Base-by-base conservation (phyloP, 2,113 vertebrate species). In the Zosterops lateralis region DNA sequence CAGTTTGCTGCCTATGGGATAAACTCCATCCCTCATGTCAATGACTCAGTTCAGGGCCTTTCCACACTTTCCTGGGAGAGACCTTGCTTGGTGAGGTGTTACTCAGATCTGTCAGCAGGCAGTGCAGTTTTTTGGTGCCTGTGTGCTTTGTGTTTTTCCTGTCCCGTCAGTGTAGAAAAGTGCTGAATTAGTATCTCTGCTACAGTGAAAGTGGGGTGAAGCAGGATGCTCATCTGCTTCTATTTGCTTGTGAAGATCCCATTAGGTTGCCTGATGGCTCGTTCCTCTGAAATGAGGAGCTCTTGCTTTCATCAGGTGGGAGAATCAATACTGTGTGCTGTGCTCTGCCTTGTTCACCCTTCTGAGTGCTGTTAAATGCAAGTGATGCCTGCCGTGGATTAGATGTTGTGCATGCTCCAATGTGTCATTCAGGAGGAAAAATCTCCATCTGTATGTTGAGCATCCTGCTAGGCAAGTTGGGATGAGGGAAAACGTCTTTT, bases 401-500 rank as follows among this genome's bases (percentile, higher is more conserved):
- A 28, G 8, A 14, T 7, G 16, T 66, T 12, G 2, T 53, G 9
- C 25, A 7, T 6, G 13, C 38, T 56, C n/a, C 31, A 9, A 1
- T 6, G 8, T 50, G 17, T 1, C 2, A 28, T 18, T 70, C 28
- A 7, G 29, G 14, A 79, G 51, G 28, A 76, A 22, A 6, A 71
- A 25, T 65, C 32, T 65, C 48, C 20, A 14, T 31, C 29, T 12
- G 1, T n/a, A 18, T 3, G 0, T 20, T 76, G 24, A 22, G 9
- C 3, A 1, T 60, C 6, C 8, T 32, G 18, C 45, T 70, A n/a
- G 28, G 50, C 26, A 75, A 72, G 57, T 36, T 12, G 16, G 28
- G 17, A 17, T 5, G 7, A 75, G 19, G 16, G 24, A 42, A 65
- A 48, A 34, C 0, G 0, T 26, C 18, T 79, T 47, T 58, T 38